Percentiles rank a stretch among this genome's conserved stretches.
These are phyloP conservation scores for Carcharodon carcharias DNA, from an alignment of 2,797 vertebrate genomes.

Conservation along the genomic window DNA sequence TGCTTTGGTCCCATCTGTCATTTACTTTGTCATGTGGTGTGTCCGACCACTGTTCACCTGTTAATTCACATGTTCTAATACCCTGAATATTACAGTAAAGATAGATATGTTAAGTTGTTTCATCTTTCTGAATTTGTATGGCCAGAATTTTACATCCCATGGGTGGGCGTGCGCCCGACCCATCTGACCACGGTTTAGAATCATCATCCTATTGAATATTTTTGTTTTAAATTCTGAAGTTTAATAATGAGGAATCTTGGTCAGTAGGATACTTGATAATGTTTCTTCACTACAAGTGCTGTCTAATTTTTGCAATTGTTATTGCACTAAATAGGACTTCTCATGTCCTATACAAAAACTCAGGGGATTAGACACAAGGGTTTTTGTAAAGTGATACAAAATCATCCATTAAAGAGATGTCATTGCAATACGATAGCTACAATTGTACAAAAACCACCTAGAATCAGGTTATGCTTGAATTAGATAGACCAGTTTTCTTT, in stretches of 20 bases:
- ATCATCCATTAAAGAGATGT: neutral
- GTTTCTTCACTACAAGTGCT: neutral
- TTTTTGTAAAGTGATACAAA: slow-evolving; percentile 12
- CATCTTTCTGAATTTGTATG: too few relatives aligned
- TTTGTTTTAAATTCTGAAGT: neutral
- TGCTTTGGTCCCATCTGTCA: too few relatives aligned
- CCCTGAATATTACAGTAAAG: too few relatives aligned
- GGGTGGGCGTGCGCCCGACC: too few relatives aligned
- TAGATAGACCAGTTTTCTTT: slow-evolving; percentile 8
- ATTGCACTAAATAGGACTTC: neutral
- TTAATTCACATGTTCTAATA: too few relatives aligned
- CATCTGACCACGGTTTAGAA: neutral
- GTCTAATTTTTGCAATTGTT: slow-evolving; percentile 5
- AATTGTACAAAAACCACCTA: slow-evolving; percentile 11
- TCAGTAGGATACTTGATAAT: neutral
- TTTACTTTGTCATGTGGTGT: too few relatives aligned
- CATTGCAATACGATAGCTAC: neutral
- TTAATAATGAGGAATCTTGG: neutral
- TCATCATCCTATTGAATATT: too few relatives aligned
- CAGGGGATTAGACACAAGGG: neutral
- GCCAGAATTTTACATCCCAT: too few relatives aligned
- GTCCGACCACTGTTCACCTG: too few relatives aligned
- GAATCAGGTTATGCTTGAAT: neutral
- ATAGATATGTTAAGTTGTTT: too few relatives aligned
- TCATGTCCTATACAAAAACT: slow-evolving; percentile 2